phyloP scores from a whole-genome alignment of 2,888 invertebrate genomes.

The Nemotelus nigrinus region DNA sequence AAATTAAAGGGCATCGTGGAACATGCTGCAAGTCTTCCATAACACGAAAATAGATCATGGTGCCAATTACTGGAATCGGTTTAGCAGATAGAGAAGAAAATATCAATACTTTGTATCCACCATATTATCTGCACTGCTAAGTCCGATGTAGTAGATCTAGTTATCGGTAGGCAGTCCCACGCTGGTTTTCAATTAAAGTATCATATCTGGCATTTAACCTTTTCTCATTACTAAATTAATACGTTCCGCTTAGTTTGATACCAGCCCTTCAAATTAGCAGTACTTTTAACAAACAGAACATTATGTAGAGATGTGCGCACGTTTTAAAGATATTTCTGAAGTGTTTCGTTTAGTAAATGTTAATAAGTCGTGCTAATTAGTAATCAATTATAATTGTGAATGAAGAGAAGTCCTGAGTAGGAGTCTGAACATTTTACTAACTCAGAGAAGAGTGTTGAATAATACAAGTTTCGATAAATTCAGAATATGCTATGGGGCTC shows the following conservation, averaged over 20 bases:
- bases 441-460: too few species aligned
- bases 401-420: too few species aligned
- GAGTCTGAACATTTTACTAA: too few species aligned
- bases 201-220: not conserved
- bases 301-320: not conserved
- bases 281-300: not conserved
- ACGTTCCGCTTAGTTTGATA: not conserved
- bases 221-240: too few species aligned
- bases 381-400: too few species aligned
- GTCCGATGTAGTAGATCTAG: too few species aligned
- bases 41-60: conserved; percentile 33
- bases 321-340: not conserved
- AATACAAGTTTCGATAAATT: too few species aligned
- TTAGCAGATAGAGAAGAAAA: conserved; percentile 10
- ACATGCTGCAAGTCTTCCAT: not conserved
- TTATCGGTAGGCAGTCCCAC: not conserved
- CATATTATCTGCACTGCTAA: not conserved
- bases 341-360: too few species aligned
- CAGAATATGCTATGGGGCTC: too few species aligned
- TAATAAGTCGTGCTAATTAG: too few species aligned
- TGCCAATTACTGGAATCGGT: conserved; percentile 35
- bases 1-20: not conserved
- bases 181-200: not conserved
- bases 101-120: not conserved
- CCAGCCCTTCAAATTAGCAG: not conserved